A percentile compares a stretch with the other conserved stretches of the same genome.
phyloP scores from a whole-genome alignment of 1,140 invertebrate species.

The Dryas iulia region DNA sequence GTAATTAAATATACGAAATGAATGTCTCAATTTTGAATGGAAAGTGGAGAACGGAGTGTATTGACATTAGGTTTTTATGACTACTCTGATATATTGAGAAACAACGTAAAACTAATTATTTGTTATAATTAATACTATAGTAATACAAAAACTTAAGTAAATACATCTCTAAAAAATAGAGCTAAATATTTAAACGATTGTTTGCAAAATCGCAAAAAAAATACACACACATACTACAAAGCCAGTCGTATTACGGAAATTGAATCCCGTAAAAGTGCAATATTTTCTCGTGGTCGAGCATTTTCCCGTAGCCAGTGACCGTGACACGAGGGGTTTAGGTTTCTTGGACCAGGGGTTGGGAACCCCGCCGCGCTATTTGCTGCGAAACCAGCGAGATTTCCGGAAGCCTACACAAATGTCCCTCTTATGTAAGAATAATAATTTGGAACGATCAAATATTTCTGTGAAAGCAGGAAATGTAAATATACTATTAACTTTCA shows the following conservation, averaged over 20 bases:
- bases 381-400: constrained; percentile 56
- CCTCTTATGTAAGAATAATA: constrained; percentile 33
- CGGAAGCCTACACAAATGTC: constrained; percentile 43
- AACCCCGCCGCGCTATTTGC: constrained; percentile 63
- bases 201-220: background rate
- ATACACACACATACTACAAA: constrained; percentile 8
- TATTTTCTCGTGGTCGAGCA: constrained; percentile 43
- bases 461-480: background rate
- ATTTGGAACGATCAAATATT: constrained; percentile 10
- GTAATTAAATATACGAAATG: no score
- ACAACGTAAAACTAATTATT: background rate
- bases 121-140: background rate
- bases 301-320: constrained; percentile 36
- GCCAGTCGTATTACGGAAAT: constrained; percentile 41
- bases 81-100: no score
- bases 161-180: background rate
- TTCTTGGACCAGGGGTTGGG: constrained; percentile 30
- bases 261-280: constrained; percentile 48
- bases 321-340: constrained; percentile 36
- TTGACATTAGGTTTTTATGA: no score
- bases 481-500: background rate
- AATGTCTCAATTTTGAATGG: no score
- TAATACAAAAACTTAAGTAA: background rate
- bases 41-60: no score
- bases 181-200: background rate